phyloP scores from a whole-genome alignment of 2,888 invertebrate species.

The Drosophila atroscutellata region DNA sequence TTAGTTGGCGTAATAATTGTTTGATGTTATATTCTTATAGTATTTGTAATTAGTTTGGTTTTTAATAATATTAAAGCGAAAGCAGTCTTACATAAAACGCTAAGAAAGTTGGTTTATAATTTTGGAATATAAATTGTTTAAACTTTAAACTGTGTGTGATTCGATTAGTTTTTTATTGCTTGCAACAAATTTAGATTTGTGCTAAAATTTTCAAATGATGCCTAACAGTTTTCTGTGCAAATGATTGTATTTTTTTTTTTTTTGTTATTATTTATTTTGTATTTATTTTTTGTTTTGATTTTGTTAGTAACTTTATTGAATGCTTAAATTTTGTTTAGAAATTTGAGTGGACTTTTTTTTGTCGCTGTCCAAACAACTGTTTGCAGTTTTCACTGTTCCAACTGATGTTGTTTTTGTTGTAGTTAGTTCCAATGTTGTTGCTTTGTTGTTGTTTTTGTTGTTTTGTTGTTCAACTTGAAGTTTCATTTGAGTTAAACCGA shows the following conservation, averaged over 20 bases:
- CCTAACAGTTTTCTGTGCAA: constrained; percentile 5
- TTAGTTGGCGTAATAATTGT: constrained; percentile 21
- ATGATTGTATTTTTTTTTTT: constrained; percentile 3
- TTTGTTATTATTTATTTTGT: constrained; percentile 3
- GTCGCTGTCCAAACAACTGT: constrained; percentile 25
- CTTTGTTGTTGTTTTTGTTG: constrained; percentile 24
- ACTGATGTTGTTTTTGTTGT: constrained; percentile 20
- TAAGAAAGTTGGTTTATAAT: constrained; percentile 18
- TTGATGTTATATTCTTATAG: constrained; percentile 5
- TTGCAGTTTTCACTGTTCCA: constrained; percentile 17
- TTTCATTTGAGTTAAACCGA: constrained; percentile 73
- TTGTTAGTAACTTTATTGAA: constrained; percentile 6
- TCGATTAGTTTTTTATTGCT: background rate
- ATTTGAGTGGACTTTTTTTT: constrained; percentile 20
- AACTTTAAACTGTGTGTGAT: constrained; percentile 5
- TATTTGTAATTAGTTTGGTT: constrained; percentile 18
- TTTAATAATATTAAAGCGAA: constrained; percentile 44
- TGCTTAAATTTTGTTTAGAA: background rate
- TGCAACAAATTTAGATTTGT: background rate
- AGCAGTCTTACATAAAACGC: constrained; percentile 51
- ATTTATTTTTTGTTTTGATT: background rate
- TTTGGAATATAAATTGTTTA: background rate
- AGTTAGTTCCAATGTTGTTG: constrained; percentile 6
- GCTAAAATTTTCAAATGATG: background rate
- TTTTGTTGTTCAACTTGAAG: constrained; percentile 41